phyloP scores from a whole-genome alignment of 2,113 vertebrate genomes.

The Pyrgilauda ruficollis region DNA sequence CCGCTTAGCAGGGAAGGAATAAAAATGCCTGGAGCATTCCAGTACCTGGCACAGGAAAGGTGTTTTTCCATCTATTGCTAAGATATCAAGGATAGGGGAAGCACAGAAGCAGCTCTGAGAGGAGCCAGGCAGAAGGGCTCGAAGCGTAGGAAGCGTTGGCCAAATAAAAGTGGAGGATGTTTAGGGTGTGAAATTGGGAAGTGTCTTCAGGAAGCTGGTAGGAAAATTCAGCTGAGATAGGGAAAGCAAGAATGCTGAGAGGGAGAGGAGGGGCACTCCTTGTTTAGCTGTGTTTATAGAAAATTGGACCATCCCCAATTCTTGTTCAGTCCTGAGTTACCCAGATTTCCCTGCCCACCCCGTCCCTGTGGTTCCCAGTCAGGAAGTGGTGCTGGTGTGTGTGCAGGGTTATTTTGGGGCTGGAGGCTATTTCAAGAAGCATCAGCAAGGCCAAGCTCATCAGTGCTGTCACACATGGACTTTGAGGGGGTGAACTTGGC shows the following conservation, averaged over 20 bases:
- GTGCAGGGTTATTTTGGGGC: not conserved
- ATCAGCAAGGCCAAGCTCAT: not conserved
- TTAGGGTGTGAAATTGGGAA: conserved; percentile 59
- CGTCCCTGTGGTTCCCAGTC: not conserved
- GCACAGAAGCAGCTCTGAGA: not conserved
- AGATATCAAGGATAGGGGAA: conserved; percentile 34
- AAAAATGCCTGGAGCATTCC: not conserved
- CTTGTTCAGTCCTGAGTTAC: not conserved
- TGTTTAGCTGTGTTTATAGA: not conserved
- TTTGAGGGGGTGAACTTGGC: not conserved
- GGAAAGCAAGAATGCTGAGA: not conserved
- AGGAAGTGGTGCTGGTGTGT: not conserved
- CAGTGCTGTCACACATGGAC: not conserved
- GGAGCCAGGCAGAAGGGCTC: not conserved
- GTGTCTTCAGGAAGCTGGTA: conserved; percentile 33
- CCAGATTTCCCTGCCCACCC: not conserved
- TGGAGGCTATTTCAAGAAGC: conserved; percentile 2
- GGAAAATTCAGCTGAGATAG: conserved; percentile 47
- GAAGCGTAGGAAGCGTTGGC: not conserved
- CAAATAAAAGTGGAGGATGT: conserved; percentile 57
- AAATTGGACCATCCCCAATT: not conserved
- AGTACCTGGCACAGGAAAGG: not conserved
- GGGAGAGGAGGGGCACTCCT: not conserved
- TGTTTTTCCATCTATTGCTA: not conserved
- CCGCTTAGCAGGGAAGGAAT: accelerated